phyloP scores from a whole-genome alignment of 2,113 vertebrate genomes.

The Xiphorhynchus elegans region DNA sequence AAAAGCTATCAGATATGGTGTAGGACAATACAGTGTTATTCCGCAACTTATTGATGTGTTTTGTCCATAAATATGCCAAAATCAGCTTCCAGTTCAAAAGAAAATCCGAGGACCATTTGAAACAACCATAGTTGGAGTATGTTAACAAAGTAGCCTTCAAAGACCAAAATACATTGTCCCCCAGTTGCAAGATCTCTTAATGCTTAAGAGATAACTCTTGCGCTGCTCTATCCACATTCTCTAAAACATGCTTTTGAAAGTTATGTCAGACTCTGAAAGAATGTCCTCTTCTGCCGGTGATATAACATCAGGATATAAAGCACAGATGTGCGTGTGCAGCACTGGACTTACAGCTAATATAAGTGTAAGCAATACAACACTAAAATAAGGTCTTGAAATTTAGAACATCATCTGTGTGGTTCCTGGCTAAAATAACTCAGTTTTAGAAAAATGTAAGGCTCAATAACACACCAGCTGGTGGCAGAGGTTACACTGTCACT shows the following conservation, averaged over 20 bases:
- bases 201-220: background rate
- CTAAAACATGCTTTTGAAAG: background rate
- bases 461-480: background rate
- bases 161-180: background rate
- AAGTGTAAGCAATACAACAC: background rate
- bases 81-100: background rate
- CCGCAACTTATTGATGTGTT: background rate
- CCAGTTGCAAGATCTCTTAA: background rate
- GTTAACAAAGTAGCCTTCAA: background rate
- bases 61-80: background rate
- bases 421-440: background rate
- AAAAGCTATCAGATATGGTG: background rate
- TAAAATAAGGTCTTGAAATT: background rate
- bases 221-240: background rate
- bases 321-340: accelerated
- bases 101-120: background rate
- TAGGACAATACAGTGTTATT: background rate
- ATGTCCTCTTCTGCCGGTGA: accelerated
- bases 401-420: background rate
- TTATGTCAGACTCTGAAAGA: background rate
- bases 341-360: background rate
- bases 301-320: background rate
- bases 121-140: background rate
- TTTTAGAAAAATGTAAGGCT: background rate
- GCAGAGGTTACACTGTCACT: accelerated